Evolutionary conservation across 2,113 vertebrate genomes (phyloP).

Genomic region (Phaetusa simplex): DNA sequence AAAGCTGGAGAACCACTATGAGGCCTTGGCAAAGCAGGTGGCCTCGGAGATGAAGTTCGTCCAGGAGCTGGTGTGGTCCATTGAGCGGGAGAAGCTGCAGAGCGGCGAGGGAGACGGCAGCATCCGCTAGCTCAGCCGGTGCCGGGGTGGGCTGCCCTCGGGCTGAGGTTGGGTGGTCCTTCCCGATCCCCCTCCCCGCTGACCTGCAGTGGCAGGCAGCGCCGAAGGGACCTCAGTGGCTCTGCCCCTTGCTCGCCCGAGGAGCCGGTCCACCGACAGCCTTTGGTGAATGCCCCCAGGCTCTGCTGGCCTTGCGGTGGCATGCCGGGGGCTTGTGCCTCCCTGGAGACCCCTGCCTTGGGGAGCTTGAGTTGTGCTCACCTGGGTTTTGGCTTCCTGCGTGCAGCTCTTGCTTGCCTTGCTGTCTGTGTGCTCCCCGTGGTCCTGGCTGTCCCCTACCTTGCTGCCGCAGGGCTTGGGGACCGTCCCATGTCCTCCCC

Average conservation of each 20-base stretch:
- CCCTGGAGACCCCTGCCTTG: fast-evolving
- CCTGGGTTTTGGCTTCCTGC: not conserved
- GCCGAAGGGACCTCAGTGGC: not conserved
- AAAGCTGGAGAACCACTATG: conserved; percentile 92
- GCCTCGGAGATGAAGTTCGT: conserved; percentile 91
- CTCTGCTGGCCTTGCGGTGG: not conserved
- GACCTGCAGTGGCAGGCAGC: fast-evolving
- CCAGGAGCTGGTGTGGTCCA: conserved; percentile 89
- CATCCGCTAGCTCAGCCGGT: conserved; percentile 67
- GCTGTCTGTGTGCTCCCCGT: fast-evolving
- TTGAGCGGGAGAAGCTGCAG: conserved; percentile 80
- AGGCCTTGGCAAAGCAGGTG: conserved; percentile 88
- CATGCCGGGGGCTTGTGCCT: fast-evolving
- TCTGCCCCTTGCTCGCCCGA: not conserved
- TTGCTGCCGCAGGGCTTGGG: fast-evolving
- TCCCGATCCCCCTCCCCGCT: fast-evolving
- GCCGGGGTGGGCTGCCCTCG: fast-evolving
- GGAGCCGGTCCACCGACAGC: not conserved
- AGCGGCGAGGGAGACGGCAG: conserved; percentile 63
- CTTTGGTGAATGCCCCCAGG: not conserved
- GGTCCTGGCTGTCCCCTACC: not conserved
- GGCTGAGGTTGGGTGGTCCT: not conserved
- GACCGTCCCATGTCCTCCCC: not conserved
- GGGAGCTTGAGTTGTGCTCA: not conserved
- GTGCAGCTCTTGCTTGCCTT: not conserved